phyloP scores from a whole-genome alignment of 2,113 vertebrate species.

The Atlantisia rogersi region DNA sequence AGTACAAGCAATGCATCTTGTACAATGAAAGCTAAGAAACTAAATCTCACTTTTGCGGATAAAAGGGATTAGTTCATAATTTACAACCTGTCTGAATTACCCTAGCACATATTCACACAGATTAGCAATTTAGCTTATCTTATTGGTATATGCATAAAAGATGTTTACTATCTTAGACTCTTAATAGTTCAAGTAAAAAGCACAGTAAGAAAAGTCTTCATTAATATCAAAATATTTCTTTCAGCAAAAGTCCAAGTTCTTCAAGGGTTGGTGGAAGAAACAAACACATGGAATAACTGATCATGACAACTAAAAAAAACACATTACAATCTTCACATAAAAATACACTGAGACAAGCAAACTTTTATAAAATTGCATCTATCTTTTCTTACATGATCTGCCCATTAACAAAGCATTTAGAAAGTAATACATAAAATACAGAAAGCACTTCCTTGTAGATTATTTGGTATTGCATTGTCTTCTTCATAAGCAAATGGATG shows the following conservation, averaged over 20 bases:
- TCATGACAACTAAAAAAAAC: not conserved
- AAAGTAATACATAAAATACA: not conserved
- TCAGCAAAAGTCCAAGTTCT: not conserved
- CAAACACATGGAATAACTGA: accelerated
- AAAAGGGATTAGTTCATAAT: not conserved
- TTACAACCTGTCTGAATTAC: not conserved
- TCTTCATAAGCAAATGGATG: not conserved
- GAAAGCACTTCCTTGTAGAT: not conserved
- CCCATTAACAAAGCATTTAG: not conserved
- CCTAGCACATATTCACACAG: not conserved
- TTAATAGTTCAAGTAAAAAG: not conserved
- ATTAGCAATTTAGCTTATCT: not conserved
- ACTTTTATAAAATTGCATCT: not conserved
- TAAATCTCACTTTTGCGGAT: not conserved
- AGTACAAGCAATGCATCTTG: not conserved
- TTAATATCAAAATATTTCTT: accelerated
- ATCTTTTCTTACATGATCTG: not conserved
- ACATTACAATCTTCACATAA: not conserved
- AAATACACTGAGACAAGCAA: not conserved
- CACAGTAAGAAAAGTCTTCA: not conserved
- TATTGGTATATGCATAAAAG: accelerated
- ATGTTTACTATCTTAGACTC: not conserved
- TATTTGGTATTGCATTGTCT: not conserved
- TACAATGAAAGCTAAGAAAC: not conserved
- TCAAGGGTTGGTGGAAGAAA: not conserved